A percentile compares a stretch with the other conserved stretches of the same genome.
Conservation (phyloP, 2,113 vertebrate genomes). For the Chionomys nivalis region DNA sequence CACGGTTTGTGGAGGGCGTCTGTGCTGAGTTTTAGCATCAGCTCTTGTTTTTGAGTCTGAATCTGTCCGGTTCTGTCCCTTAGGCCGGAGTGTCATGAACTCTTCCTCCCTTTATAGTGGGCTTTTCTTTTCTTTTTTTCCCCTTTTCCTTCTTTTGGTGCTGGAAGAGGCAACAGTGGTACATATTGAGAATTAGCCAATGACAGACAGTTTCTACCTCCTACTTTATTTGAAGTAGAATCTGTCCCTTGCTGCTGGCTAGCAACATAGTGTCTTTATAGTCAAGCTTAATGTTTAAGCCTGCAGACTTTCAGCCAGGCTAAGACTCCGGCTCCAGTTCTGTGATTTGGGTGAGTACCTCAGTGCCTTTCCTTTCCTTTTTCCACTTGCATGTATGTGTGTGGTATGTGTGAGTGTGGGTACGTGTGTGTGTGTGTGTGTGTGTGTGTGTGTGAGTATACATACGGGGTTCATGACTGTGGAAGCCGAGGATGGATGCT, state of each 20-base stretch:
- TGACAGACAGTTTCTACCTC: neutral
- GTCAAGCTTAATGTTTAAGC: neutral
- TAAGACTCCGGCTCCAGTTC: neutral
- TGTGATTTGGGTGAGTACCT: neutral
- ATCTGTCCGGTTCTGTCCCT: neutral
- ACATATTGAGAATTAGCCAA: neutral
- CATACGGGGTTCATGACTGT: too few species aligned
- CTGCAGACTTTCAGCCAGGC: neutral
- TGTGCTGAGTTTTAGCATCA: neutral
- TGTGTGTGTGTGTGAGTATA: too few species aligned
- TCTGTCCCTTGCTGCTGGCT: neutral
- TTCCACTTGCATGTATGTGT: neutral
- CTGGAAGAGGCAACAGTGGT: too few species aligned
- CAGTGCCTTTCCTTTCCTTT: constrained; percentile 1
- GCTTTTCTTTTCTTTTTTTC: neutral
- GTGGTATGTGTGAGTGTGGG: too few species aligned
- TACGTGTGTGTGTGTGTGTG: neutral
- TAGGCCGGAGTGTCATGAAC: neutral
- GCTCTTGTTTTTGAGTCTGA: neutral
- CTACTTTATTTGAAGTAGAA: neutral
- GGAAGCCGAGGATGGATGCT: neutral
- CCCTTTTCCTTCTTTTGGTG: neutral
- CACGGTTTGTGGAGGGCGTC: neutral
- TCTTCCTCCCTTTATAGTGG: neutral
- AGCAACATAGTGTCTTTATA: neutral